These are phyloP conservation scores for Cephalopachus bancanus DNA, from an alignment of 2,797 vertebrate genomes.

Conservation along the genomic window DNA sequence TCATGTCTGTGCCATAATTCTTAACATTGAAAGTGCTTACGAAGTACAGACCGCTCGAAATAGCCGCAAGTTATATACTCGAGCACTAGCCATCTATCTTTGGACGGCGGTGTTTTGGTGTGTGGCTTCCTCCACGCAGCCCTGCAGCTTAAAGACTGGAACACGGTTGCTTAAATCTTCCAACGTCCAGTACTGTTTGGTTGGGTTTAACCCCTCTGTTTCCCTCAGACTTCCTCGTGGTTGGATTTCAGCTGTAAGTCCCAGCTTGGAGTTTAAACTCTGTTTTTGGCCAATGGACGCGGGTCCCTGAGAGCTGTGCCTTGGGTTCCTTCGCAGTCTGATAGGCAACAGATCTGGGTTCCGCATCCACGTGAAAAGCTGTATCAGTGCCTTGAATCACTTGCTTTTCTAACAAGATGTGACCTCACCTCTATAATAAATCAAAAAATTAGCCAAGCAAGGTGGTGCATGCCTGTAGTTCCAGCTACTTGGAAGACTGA, in stretches of 20 bases:
- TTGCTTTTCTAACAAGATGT: background rate
- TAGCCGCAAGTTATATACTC: background rate
- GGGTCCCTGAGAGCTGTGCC: background rate
- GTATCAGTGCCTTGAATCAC: background rate
- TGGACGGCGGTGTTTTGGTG: background rate
- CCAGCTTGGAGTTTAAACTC: conserved; percentile 35
- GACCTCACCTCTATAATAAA: background rate
- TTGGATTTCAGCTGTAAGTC: background rate
- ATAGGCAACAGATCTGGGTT: background rate
- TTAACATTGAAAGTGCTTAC: background rate
- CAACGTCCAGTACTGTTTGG: background rate
- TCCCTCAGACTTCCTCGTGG: background rate
- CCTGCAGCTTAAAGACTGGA: background rate
- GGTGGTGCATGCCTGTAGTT: too few relatives aligned
- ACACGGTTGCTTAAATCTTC: background rate
- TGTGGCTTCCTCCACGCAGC: background rate
- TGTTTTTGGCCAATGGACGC: background rate
- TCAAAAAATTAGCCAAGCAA: too few relatives aligned
- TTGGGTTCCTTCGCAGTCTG: background rate
- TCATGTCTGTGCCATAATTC: conserved; percentile 2
- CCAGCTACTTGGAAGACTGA: too few relatives aligned
- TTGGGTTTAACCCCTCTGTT: background rate
- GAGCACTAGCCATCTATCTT: background rate
- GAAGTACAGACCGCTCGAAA: background rate
- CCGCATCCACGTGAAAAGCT: background rate